A percentile compares a stretch with the other conserved stretches of the same genome.
These are phyloP conservation scores for Phalacrocorax aristotelis DNA, from an alignment of 2,113 vertebrate species.

Conservation along the genomic window DNA sequence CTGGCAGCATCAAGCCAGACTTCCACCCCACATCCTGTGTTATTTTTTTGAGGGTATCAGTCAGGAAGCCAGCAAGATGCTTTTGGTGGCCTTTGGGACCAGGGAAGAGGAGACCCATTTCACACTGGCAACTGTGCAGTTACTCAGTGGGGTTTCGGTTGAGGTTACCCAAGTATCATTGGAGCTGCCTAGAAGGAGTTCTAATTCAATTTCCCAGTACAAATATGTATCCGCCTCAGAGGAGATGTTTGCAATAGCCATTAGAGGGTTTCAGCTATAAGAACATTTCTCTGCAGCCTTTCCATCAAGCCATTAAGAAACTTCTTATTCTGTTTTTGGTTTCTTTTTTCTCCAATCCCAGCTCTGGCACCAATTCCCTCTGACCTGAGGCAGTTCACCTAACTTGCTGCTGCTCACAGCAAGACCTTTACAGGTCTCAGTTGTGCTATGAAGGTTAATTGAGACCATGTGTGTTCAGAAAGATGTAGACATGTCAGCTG, in stretches of 20 bases:
- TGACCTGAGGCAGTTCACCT: background rate
- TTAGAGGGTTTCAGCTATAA: background rate
- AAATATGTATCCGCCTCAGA: background rate
- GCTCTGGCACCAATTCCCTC: background rate
- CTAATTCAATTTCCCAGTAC: background rate
- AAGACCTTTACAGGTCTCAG: background rate
- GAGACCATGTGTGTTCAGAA: background rate
- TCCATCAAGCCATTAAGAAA: background rate
- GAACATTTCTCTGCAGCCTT: background rate
- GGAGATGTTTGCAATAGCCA: background rate
- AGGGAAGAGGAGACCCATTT: background rate
- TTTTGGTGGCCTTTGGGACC: background rate
- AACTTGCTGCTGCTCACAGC: background rate
- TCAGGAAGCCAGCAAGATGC: background rate
- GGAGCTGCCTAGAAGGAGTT: background rate
- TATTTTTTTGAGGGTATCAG: background rate
- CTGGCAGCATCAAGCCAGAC: background rate
- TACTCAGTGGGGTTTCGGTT: background rate
- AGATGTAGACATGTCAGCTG: background rate
- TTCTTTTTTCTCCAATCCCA: background rate
- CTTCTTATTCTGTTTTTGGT: background rate
- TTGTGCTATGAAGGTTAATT: background rate
- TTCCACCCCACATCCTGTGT: background rate
- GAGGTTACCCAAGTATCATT: background rate
- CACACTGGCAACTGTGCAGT: background rate